phyloP scores from a whole-genome alignment of 2,113 vertebrate species.

The Numenius arquata region DNA sequence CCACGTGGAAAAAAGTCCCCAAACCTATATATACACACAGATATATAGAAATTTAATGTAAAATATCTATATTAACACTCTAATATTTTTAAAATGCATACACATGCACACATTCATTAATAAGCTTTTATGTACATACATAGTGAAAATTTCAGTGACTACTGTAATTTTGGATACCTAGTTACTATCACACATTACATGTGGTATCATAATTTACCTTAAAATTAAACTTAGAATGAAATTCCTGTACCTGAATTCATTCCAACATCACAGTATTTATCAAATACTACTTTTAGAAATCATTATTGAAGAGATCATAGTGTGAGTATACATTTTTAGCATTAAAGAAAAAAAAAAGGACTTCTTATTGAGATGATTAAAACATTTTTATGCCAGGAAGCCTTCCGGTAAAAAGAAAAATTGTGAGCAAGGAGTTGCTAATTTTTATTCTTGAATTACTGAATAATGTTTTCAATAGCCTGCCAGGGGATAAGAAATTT shows the following conservation, averaged over 20 bases:
- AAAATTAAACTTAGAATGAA: not conserved
- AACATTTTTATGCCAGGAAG: not conserved
- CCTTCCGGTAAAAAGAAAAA: not conserved
- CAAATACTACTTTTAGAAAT: slow-evolving; percentile 6
- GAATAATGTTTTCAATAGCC: not conserved
- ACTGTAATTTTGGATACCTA: not conserved
- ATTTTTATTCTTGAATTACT: no score
- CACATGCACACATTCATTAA: not conserved
- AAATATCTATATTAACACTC: not conserved
- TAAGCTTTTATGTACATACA: rapidly evolving
- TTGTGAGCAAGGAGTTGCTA: not conserved
- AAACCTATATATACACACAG: not conserved
- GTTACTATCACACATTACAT: not conserved
- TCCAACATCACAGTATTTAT: slow-evolving; percentile 6
- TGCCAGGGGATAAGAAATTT: slow-evolving; percentile 1
- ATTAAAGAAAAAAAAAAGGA: not conserved
- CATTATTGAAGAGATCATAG: not conserved
- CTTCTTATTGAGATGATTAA: not conserved
- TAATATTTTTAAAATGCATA: not conserved
- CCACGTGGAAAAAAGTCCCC: not conserved
- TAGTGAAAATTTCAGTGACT: not conserved
- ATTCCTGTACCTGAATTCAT: not conserved
- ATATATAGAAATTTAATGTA: not conserved
- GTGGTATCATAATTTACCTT: not conserved
- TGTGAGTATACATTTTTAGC: not conserved